Conservation (phyloP, 1,140 invertebrate species). For the Ips typographus region DNA sequence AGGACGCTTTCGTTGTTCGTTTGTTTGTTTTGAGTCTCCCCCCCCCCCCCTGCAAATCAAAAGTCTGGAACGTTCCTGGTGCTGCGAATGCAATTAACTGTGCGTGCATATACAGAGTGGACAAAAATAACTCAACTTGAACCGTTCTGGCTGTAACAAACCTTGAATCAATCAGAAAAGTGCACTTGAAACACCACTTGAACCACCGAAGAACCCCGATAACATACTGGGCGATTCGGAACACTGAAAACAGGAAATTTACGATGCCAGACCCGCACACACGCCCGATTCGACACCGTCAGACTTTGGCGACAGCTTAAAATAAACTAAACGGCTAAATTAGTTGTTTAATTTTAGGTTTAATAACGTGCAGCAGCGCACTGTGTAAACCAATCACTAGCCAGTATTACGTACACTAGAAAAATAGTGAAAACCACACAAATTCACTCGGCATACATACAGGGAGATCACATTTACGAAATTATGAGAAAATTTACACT, state of each 20-base stretch:
- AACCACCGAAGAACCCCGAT: conserved; percentile 4
- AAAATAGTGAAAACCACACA: no score
- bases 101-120: no score
- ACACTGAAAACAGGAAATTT: conserved; percentile 3
- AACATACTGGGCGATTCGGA: background rate
- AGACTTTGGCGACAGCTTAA: conserved; percentile 18
- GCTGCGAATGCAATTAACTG: no score
- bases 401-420: no score
- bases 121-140: background rate
- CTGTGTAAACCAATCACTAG: no score
- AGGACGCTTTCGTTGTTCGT: no score
- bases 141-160: background rate
- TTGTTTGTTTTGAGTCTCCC: no score
- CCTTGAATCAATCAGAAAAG: background rate
- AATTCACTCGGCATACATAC: no score
- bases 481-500: no score
- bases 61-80: no score
- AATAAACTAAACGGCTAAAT: conserved; percentile 19
- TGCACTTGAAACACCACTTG: conserved; percentile 1
- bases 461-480: no score
- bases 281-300: conserved; percentile 16
- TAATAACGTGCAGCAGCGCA: conserved; percentile 12
- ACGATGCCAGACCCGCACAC: conserved; percentile 9
- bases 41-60: no score
- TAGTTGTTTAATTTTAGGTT: conserved; percentile 27